Evolutionary conservation across 1,140 invertebrate species (phyloP), one percentile per base, ranked within the genome.

Genomic region (Drusus annulatus): DNA sequence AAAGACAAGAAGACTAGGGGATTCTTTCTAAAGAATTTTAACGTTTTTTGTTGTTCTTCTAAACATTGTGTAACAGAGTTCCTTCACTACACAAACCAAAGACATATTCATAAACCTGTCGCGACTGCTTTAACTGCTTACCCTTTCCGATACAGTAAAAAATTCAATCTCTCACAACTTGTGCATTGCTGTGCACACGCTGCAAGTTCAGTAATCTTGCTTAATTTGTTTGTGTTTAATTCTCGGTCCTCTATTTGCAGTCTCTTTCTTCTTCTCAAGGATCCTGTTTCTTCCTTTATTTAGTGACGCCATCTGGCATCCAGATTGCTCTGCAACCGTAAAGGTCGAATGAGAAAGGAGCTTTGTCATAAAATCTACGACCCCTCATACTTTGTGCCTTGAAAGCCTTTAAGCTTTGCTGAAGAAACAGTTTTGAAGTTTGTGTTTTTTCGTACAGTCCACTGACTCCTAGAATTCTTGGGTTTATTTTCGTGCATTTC

Each of bases 271-370:
- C 36, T 8, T 45, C 56, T 60, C 17, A 45, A 60, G 17, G 17
- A 60, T 60, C 56, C 56, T 23, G 56, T 17, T 60, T 65, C 62
- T 21, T 65, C 21, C 21, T 25, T 65, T 28, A 15, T 21, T 65
- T 65, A n/a, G 10, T 65, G 62, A 65, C 62, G 28, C 62, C 62
- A 65, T 65, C 62, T 65, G 62, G 23, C 16, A 21, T 21, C 62
- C 62, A 65, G 62, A 65, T 31, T 65, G 62, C 62, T 15, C 28
- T 65, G 62, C 62, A 65, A 31, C 62, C 62, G 62, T 65, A 65
- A 13, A 25, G 28, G 23, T n/a, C 25, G 62, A 65, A 65, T 28
- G 31, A 31, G 16, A 25, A 65, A 31, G 16, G 62, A n/a, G 21
- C 62, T 65, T 28, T 21, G n/a, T 15, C 23, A 65, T 60, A 19